Conservation (phyloP, 2,113 vertebrate species). For the Ia io region DNA sequence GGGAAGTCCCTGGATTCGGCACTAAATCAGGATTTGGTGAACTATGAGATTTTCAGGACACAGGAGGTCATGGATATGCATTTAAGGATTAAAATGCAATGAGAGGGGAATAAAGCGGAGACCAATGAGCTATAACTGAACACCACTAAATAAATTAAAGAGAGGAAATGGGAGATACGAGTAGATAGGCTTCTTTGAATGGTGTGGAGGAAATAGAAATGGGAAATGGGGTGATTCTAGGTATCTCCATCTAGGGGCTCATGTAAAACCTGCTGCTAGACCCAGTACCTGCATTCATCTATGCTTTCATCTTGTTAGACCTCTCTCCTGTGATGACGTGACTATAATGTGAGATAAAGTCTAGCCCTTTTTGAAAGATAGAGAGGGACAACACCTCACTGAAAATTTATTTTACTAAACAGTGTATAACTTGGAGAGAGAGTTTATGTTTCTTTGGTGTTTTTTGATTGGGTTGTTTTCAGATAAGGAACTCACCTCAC, state of each 20-base stretch:
- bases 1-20: neutral
- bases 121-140: neutral
- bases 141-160: neutral
- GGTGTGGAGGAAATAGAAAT: neutral
- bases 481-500: slow-evolving; percentile 58
- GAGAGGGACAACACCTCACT: slow-evolving; percentile 46
- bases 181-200: neutral
- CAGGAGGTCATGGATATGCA: neutral
- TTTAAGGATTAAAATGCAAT: neutral
- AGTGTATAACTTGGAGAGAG: slow-evolving; percentile 67
- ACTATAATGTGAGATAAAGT: slow-evolving; percentile 9
- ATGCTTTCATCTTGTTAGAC: slow-evolving; percentile 55
- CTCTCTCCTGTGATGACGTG: slow-evolving; percentile 22
- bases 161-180: neutral
- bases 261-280: neutral
- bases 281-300: slow-evolving; percentile 41
- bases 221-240: neutral
- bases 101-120: neutral
- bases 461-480: slow-evolving; percentile 85
- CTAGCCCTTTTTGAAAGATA: slow-evolving; percentile 56
- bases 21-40: neutral
- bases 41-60: neutral
- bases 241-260: neutral
- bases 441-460: slow-evolving; percentile 84
- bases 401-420: slow-evolving; percentile 62